Evolutionary conservation across 2,113 vertebrate genomes (phyloP).

Genomic region (Aplodontia rufa): DNA sequence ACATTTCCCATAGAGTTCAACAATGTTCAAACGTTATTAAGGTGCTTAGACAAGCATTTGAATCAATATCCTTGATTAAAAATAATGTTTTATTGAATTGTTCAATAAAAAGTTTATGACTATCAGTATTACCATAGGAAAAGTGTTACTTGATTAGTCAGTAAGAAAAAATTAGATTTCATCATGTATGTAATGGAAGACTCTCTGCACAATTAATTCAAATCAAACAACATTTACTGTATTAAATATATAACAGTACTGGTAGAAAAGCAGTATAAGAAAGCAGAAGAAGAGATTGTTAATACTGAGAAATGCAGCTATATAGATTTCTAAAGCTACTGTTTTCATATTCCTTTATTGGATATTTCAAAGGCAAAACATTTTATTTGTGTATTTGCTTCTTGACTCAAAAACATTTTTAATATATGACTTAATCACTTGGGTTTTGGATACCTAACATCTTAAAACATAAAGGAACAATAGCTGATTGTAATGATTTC

Average conservation of each 20-base stretch:
- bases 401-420: not conserved
- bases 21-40: not conserved
- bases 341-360: not conserved
- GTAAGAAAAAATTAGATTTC: not conserved
- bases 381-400: not conserved
- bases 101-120: not conserved
- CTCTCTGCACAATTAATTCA: not conserved
- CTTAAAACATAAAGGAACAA: not conserved
- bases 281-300: not conserved
- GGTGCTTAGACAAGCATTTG: not conserved
- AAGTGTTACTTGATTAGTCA: not conserved
- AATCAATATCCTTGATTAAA: not conserved
- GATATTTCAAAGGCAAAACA: not conserved
- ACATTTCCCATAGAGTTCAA: not conserved
- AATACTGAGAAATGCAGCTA: not conserved
- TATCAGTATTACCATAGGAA: not conserved
- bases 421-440: not conserved
- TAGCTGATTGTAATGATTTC: not conserved
- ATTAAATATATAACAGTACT: not conserved
- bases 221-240: not conserved
- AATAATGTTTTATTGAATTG: not conserved
- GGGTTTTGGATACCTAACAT: not conserved
- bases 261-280: not conserved
- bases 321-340: not conserved
- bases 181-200: not conserved